phyloP scores from a whole-genome alignment of 37 sponge, comb jelly and placozoan genomes.

The Tethya wilhelma region DNA sequence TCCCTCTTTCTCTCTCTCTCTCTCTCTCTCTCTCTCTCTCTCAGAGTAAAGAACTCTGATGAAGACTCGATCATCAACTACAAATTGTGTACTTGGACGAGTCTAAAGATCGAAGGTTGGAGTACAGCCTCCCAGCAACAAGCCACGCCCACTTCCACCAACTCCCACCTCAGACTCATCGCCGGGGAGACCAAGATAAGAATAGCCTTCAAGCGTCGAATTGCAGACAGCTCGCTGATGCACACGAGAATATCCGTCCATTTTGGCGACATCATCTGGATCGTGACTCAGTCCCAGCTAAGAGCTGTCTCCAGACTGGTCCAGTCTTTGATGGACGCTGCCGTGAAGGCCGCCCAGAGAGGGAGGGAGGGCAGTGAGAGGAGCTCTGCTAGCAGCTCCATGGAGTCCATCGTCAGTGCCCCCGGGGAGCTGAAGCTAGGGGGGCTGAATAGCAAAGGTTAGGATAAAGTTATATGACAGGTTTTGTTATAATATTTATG shows the following conservation, averaged over 20 bases:
- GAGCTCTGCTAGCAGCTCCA: not conserved
- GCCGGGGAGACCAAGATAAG: slow-evolving; percentile 37
- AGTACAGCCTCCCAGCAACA: slow-evolving; percentile 7
- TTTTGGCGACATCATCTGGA: slow-evolving; percentile 74
- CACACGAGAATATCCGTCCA: slow-evolving; percentile 43
- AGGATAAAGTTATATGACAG: no score
- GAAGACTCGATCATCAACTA: slow-evolving; percentile 72
- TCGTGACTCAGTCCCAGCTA: slow-evolving; percentile 81
- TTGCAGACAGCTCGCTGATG: slow-evolving; percentile 64
- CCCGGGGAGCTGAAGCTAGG: not conserved
- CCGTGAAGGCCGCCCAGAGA: slow-evolving; percentile 36
- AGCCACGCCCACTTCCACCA: not conserved
- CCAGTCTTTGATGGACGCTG: slow-evolving; percentile 70
- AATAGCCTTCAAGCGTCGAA: slow-evolving; percentile 52
- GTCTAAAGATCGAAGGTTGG: slow-evolving; percentile 62
- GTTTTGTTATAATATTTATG: no score
- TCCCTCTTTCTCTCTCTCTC: not conserved
- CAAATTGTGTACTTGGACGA: slow-evolving; percentile 62
- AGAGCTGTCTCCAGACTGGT: slow-evolving; percentile 66
- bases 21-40: not conserved
- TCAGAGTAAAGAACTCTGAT: slow-evolving; percentile 44
- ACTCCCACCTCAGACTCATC: slow-evolving; percentile 42
- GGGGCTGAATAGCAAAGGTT: no score
- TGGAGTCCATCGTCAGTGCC: not conserved
- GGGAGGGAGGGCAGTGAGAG: slow-evolving; percentile 7